A percentile compares a stretch with the other conserved stretches of the same genome.
These are phyloP conservation scores for Hippasteria phrygiana DNA, from an alignment of 53 echinoderm and acorn worm genomes.

Conservation along the genomic window DNA sequence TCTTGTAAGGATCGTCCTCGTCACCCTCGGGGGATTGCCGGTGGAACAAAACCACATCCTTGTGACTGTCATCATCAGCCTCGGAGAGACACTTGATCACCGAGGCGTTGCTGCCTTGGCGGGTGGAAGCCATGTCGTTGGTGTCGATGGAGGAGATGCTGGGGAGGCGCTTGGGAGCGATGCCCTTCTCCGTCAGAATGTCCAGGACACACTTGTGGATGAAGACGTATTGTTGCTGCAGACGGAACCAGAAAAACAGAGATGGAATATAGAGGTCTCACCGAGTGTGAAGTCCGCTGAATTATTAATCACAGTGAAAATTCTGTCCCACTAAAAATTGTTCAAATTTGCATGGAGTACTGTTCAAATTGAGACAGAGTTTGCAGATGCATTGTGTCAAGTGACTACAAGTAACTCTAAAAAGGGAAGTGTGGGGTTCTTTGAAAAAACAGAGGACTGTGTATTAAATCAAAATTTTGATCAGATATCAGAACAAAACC, in stretches of 20 bases:
- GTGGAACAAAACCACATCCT: conserved; percentile 11
- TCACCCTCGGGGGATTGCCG: neutral
- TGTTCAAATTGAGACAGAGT: too few species aligned
- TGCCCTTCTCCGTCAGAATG: conserved; percentile 78
- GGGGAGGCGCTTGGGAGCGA: conserved; percentile 59
- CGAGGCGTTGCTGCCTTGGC: conserved; percentile 43
- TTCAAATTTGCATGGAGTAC: too few species aligned
- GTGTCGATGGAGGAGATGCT: conserved; percentile 60
- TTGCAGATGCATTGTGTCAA: too few species aligned
- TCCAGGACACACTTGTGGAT: conserved; percentile 91
- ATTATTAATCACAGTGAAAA: too few species aligned
- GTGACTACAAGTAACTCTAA: too few species aligned
- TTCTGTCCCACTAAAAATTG: too few species aligned
- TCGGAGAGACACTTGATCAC: neutral
- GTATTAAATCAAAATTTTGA: too few species aligned
- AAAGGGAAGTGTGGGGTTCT: too few species aligned
- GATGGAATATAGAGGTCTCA: neutral
- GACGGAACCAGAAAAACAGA: neutral
- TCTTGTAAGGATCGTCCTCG: conserved; percentile 17
- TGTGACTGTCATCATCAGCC: neutral
- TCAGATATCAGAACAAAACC: too few species aligned
- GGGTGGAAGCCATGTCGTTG: conserved; percentile 44
- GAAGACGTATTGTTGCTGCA: conserved; percentile 97
- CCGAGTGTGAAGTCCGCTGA: too few species aligned
- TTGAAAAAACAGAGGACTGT: too few species aligned